A percentile compares a stretch with the other conserved stretches of the same genome.
These are phyloP conservation scores for Arenaria interpres DNA, from an alignment of 2,113 vertebrate genomes.

Conservation along the genomic window DNA sequence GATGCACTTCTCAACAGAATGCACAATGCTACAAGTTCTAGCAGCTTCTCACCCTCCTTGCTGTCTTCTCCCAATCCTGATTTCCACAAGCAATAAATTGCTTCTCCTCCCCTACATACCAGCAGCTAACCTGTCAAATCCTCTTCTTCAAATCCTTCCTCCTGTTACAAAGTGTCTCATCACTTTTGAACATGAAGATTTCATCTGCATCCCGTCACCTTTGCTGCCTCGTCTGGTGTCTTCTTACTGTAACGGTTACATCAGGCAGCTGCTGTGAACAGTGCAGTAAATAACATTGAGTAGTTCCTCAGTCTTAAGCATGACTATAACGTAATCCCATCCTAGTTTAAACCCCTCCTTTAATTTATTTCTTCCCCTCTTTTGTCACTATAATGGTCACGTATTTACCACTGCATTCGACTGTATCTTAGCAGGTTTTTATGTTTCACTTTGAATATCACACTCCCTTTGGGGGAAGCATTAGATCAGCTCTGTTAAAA, in stretches of 20 bases:
- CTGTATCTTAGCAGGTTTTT: neutral
- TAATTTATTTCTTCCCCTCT: neutral
- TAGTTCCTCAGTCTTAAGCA: neutral
- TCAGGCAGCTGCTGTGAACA: neutral
- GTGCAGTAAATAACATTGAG: neutral
- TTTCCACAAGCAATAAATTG: neutral
- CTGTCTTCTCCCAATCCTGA: neutral
- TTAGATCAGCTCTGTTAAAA: neutral
- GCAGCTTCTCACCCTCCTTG: neutral
- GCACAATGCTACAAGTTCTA: neutral
- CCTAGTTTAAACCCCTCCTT: neutral
- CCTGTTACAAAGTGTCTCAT: neutral
- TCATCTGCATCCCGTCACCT: neutral
- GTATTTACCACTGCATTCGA: neutral
- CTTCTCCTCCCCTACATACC: neutral
- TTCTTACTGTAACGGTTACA: neutral
- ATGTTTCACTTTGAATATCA: neutral
- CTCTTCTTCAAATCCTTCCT: neutral
- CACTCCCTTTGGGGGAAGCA: neutral
- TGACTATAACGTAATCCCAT: neutral
- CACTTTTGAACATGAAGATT: neutral
- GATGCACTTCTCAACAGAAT: neutral
- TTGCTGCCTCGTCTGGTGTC: neutral
- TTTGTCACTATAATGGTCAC: neutral
- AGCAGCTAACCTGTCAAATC: neutral